These are phyloP conservation scores for Zophobas atratus DNA, from an alignment of 1,140 invertebrate species.

Conservation along the genomic window DNA sequence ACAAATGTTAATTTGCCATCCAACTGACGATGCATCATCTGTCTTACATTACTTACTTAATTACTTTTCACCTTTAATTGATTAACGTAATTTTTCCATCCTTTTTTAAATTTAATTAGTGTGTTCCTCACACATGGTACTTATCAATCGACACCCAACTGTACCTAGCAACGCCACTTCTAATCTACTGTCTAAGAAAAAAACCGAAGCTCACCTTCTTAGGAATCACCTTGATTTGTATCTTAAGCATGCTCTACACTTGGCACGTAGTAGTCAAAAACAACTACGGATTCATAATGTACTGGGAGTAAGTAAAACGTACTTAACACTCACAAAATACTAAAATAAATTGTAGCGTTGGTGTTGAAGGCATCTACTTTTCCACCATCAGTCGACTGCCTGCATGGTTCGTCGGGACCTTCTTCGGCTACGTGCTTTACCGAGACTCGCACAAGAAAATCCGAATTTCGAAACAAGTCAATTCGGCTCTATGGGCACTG, in stretches of 20 bases:
- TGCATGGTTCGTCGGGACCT: not conserved
- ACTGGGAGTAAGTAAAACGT: not conserved
- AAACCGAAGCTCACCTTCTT: not conserved
- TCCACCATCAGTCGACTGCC: not conserved
- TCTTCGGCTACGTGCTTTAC: conserved; percentile 3
- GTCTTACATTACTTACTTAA: too few relatives aligned
- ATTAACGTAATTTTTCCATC: too few relatives aligned
- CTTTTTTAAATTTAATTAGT: conserved; percentile 44
- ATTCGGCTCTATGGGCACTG: not conserved
- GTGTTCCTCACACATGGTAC: conserved; percentile 65
- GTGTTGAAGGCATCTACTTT: not conserved
- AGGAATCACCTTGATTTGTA: not conserved
- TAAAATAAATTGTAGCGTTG: too few relatives aligned
- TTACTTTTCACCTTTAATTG: too few relatives aligned
- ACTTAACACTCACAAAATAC: too few relatives aligned
- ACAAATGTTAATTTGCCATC: too few relatives aligned
- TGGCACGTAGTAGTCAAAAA: conserved; percentile 2
- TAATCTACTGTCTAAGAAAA: conserved; percentile 54
- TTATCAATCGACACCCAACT: conserved; percentile 65
- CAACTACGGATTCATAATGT: not conserved
- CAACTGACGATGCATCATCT: too few relatives aligned
- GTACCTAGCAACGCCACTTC: conserved; percentile 62
- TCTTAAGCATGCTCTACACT: conserved; percentile 21
- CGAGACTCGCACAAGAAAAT: not conserved
- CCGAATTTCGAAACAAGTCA: not conserved